Evolutionary conservation across 2,113 vertebrate species (phyloP).

Genomic region (Sander vitreus): DNA sequence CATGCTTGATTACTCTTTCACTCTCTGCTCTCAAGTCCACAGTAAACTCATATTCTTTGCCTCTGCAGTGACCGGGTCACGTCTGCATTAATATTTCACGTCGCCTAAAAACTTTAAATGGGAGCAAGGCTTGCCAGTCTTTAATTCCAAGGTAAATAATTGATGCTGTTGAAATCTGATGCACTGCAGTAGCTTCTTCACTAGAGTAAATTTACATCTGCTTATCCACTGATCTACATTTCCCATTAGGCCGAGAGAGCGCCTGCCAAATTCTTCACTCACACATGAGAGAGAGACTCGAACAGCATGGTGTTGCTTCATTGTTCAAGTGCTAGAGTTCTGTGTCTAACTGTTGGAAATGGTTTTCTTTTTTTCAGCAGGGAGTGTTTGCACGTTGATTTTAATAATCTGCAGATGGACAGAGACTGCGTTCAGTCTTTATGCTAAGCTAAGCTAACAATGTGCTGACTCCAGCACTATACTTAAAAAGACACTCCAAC

Average conservation of each 20-base stretch:
- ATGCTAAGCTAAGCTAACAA: slow-evolving; percentile 14
- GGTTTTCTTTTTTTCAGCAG: not conserved
- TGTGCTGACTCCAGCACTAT: no score
- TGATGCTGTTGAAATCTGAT: slow-evolving; percentile 56
- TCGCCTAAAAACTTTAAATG: slow-evolving; percentile 64
- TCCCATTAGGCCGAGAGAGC: slow-evolving; percentile 49
- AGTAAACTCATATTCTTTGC: slow-evolving; percentile 21
- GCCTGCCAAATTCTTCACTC: slow-evolving; percentile 13
- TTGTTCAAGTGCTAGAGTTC: not conserved
- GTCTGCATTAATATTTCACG: slow-evolving; percentile 60
- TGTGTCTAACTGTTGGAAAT: not conserved
- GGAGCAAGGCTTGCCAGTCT: slow-evolving; percentile 43
- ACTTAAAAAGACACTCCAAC: not conserved
- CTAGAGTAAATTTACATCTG: slow-evolving; percentile 50
- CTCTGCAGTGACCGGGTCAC: slow-evolving; percentile 21
- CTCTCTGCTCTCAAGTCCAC: slow-evolving; percentile 1
- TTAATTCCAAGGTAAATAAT: slow-evolving; percentile 64
- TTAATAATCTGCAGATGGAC: not conserved
- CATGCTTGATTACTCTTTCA: not conserved
- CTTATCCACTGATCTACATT: slow-evolving; percentile 60
- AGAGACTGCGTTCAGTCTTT: not conserved
- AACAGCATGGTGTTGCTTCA: not conserved
- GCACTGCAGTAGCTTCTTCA: slow-evolving; percentile 41
- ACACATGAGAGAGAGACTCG: not conserved
- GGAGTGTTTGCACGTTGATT: not conserved